Evolutionary conservation across 2,113 vertebrate genomes (phyloP), one percentile per base, ranked within the genome.

Genomic region (Regulus satrapa): DNA sequence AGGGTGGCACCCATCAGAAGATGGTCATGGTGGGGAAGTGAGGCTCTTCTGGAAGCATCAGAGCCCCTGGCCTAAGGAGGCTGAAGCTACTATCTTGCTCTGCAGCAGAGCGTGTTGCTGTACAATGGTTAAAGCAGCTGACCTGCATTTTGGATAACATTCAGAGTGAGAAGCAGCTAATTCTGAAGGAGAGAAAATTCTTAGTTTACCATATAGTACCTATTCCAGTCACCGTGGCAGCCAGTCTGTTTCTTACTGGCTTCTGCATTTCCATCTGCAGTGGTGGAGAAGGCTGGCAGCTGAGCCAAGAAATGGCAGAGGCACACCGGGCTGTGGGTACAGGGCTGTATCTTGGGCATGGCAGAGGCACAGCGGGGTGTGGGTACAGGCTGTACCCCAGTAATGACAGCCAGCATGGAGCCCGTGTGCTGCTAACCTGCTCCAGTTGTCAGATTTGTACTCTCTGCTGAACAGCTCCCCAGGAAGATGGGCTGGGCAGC

Each of bases 401-500:
- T 18, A 14, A 15, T 0, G 1, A 29, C 8, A 14, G 5, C 46
- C 66, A 28, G 0, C 62, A 3, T 2, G 16, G 28, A 73, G 36
- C 49, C n/a, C 32, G 31, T 6, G 6, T 8, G 2, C 25, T 17
- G 34, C 46, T n/a, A n/a, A 31, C 26, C 56, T 10, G 34, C 14
- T 62, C 36, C 79, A 29, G 61, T 6, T 18, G 23, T 54, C 56
- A 41, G 19, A 17, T 34, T 54, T 32, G 4, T 45, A 0, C 51
- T 69, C 36, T 28, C 11, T 36, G 1, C 52, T 28, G 32, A 91
- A 38, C n/a, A n/a, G 46, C 26, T 71, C 19, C 32, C 3, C 26
- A 12, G 68, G 15, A 23, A 29, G 46, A 32, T 26, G 17, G 16
- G 19, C 34, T 43, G 45, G 21, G 31, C 41, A 6, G 56, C 7